Base-by-base conservation (phyloP, 1,140 invertebrate genomes). In the Macrobrachium nipponense region DNA sequence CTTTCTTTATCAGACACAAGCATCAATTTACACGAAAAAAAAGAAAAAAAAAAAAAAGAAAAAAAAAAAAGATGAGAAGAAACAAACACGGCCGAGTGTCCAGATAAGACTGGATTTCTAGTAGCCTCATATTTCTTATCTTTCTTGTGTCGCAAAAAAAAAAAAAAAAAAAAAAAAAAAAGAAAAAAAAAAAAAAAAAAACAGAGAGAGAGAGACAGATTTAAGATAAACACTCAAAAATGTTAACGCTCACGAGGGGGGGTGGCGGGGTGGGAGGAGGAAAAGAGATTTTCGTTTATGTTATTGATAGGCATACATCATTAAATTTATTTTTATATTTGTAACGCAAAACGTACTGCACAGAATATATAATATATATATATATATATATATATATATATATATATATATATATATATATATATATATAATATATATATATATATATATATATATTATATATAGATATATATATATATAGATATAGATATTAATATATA, bases 401-500 rank as follows among this genome's bases (percentile, higher is more conserved):
- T 68, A 0, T 17, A n/a, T 68, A 11, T 68, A n/a, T 68, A 4
- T 68, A 27, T 68, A 0, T 68, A 68, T 68, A 4, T n/a, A n/a
- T n/a, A 68, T 27, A n/a, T n/a, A n/a, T 23, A 17, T n/a, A 68
- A 79, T 43, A 79, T 43, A 79, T 43, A 62, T 43, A 79, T 43
- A 79, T 43, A 79, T 43, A 64, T 27, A 79, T 14, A 79, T 64
- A 78, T 36, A 78, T 36, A 78, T 12, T 61, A 27, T 27, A 0
- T 73, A 73, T 73, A 73, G 7, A 73, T 73, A 73, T 43, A 2
- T 44, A 44, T 14, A 73, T 73, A 43, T 8, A 60, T 61, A 61
- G 12, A 78, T 61, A 27, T 78, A 61, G 59, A 61, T 78, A 73
- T n/a, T n/a, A n/a, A n/a, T n/a, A n/a, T n/a, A n/a, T n/a, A n/a